These are phyloP conservation scores for Amphilophus citrinellus DNA, from an alignment of 2,113 vertebrate species.

Conservation along the genomic window DNA sequence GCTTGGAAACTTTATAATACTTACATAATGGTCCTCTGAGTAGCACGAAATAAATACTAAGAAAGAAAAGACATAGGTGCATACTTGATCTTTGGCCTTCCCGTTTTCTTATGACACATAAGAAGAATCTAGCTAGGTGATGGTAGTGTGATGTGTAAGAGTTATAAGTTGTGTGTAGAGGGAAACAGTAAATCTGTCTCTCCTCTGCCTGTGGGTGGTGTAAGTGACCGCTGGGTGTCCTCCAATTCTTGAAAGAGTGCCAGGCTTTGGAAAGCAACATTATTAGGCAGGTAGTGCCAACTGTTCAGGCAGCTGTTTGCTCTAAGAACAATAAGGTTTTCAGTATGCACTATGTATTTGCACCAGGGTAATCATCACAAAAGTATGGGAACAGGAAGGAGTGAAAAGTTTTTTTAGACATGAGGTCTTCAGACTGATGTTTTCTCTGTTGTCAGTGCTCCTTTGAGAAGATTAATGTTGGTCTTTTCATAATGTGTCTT, in stretches of 20 bases:
- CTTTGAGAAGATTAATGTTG: constrained; percentile 1
- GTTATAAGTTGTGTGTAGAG: constrained; percentile 24
- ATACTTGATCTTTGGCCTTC: neutral
- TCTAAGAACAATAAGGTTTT: constrained; percentile 55
- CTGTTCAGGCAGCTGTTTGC: constrained; percentile 69
- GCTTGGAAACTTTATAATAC: neutral
- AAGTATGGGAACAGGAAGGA: neutral
- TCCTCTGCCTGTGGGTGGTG: constrained; percentile 37
- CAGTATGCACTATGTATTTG: constrained; percentile 53
- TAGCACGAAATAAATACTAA: neutral
- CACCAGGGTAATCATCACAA: constrained; percentile 24
- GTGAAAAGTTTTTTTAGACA: neutral
- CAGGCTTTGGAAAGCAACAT: constrained; percentile 59
- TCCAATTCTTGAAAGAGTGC: constrained; percentile 64
- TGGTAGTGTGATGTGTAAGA: neutral
- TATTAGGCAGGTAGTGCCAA: constrained; percentile 70
- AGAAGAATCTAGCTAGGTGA: neutral
- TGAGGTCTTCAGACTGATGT: neutral
- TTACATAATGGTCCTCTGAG: neutral
- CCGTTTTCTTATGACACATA: neutral
- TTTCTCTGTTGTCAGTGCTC: neutral
- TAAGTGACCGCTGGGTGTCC: constrained; percentile 69
- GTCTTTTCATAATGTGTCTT: constrained; percentile 43
- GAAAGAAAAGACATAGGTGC: neutral
- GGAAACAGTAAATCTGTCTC: constrained; percentile 36